Base-by-base conservation (phyloP, 2,113 vertebrate genomes). In the Tauraco erythrolophus region DNA sequence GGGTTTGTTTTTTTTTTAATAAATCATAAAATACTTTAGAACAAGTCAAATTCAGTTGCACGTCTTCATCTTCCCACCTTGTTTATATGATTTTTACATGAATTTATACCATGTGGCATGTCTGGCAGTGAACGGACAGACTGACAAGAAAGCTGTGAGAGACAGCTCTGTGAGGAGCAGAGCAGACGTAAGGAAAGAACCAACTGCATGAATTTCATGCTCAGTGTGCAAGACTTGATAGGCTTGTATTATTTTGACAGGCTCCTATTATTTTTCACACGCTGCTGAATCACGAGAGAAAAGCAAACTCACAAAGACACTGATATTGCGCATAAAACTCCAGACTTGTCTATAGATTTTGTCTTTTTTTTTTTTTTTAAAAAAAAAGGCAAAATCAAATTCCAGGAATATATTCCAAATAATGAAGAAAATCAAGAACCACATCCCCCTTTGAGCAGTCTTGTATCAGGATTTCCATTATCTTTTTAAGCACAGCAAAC, bases 141-240 rank as follows among this genome's bases (percentile, higher is more conserved):
- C 48, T 62, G 92, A 87, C 50, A 93, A 93, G n/a, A 48, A 94
- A 87, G 85, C 54, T 86, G n/a, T 41, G 54, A 82, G 17, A 79
- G 53, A 86, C 39, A 94, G 66, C 66, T 77, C 66, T 65, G 71
- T 1, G 1, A 95, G 30, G 5, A 74, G 23, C 37, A 37, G n/a
- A 65, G 37, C n/a, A 95, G 83, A 77, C 71, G 72, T 53, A 91
- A 85, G 80, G 83, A 61, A 79, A 79, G 71, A 95, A 96, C 57
- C 86, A 95, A 91, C 46, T 86, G 79, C 54, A 70, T 14, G 17
- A 65, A 96, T 92, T 92, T 84, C 64, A 89, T n/a, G 68, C 41
- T 89, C 76, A 66, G 50, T 41, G n/a, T 74, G 68, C 83, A 96
- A 45, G 25, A 69, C 46, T 89, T 89, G 89, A 96, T 88, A 96